phyloP scores from a whole-genome alignment of 92 coral and sea anemone species.

The Phymanthus crucifer region DNA sequence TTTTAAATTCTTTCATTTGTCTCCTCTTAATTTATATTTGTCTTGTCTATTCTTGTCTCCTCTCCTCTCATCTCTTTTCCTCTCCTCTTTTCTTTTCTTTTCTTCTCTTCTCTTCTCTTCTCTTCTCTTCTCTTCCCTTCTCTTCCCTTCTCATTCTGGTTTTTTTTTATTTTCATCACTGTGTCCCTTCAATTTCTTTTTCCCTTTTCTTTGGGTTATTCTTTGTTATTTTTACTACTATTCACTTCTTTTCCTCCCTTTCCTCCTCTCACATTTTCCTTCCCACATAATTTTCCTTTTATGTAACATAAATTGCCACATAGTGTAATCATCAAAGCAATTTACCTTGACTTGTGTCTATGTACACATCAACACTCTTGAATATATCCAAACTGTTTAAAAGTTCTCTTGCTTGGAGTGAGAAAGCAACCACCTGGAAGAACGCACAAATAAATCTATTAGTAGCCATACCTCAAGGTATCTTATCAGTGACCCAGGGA shows the following conservation, averaged over 20 bases:
- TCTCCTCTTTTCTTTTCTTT: not conserved
- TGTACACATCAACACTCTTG: conserved; percentile 63
- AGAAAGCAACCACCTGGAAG: conserved; percentile 60
- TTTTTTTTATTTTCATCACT: not conserved
- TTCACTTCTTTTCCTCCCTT: not conserved
- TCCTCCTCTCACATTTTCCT: not conserved
- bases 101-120: not conserved
- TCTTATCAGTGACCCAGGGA: not conserved
- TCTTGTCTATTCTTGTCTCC: not conserved
- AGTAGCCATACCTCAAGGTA: not conserved
- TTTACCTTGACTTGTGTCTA: conserved; percentile 90
- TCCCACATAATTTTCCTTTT: not conserved
- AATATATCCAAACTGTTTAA: conserved; percentile 79
- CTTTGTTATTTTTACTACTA: not conserved
- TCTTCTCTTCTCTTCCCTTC: not conserved
- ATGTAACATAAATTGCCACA: not conserved
- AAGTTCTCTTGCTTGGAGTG: conserved; percentile 63
- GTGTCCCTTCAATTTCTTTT: not conserved
- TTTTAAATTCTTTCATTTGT: not conserved
- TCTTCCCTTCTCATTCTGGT: not conserved
- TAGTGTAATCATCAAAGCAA: not conserved
- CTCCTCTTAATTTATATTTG: not conserved
- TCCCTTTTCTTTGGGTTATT: no score
- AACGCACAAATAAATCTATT: not conserved
- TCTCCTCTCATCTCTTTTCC: not conserved